Percentiles rank a stretch among this genome's conserved stretches.
Conservation (phyloP, 2,113 vertebrate genomes). For the Telmatochromis bifrenatus region DNA sequence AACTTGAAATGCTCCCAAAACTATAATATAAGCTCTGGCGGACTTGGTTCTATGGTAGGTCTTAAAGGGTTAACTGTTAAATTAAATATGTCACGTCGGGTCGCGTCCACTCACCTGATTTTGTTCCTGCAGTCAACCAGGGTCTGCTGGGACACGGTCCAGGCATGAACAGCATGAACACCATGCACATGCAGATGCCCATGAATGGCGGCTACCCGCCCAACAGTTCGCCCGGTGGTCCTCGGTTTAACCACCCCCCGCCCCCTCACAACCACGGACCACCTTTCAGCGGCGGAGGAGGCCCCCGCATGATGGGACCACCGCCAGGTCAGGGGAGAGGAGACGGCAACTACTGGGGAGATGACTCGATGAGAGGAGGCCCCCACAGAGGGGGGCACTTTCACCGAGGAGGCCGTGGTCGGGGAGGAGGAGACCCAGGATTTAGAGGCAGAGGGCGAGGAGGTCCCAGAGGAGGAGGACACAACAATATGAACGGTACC, state of each 20-base stretch:
- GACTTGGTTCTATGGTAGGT: accelerated
- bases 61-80: too few species aligned
- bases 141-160: conserved; percentile 80
- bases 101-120: neutral
- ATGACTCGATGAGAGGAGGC: conserved; percentile 82
- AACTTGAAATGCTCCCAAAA: too few species aligned
- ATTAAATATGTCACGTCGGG: neutral
- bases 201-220: conserved; percentile 85
- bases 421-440: conserved; percentile 74
- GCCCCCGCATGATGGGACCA: conserved; percentile 84
- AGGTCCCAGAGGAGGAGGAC: conserved; percentile 81
- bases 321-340: conserved; percentile 74
- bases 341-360: conserved; percentile 84
- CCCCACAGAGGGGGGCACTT: conserved; percentile 79
- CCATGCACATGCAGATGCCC: conserved; percentile 74
- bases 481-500: conserved; percentile 76
- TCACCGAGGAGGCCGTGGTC: conserved; percentile 78
- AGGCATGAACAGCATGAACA: conserved; percentile 67
- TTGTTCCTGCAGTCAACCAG: conserved; percentile 60
- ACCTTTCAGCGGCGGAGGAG: conserved; percentile 61
- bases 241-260: conserved; percentile 75
- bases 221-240: conserved; percentile 72
- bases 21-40: accelerated
- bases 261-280: conserved; percentile 79
- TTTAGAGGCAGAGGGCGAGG: conserved; percentile 80